Evolutionary conservation across 2,888 invertebrate genomes (phyloP).

Genomic region (Drosophila lutescens): DNA sequence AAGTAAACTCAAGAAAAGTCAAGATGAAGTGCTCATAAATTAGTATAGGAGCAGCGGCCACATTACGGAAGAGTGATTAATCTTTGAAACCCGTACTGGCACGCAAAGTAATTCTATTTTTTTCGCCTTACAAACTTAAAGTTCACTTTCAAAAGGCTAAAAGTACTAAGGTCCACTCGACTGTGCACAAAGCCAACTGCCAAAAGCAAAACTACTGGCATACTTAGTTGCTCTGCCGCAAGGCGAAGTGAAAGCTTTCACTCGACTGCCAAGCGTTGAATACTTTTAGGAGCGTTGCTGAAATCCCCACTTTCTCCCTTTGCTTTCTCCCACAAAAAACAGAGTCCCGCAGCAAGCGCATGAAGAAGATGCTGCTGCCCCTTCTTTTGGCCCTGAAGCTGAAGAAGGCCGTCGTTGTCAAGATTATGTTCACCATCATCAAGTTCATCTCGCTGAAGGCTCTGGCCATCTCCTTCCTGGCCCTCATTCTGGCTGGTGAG

Average conservation of each 20-base stretch:
- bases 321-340: constrained; percentile 29
- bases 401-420: constrained; percentile 87
- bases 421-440: constrained; percentile 86
- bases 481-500: constrained; percentile 87
- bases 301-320: constrained; percentile 13
- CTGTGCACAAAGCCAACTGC: constrained; percentile 1
- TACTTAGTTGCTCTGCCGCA: constrained; percentile 32
- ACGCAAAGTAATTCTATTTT: background rate
- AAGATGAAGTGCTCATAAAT: background rate
- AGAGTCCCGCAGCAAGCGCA: constrained; percentile 87
- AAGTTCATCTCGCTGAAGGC: constrained; percentile 88
- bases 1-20: background rate
- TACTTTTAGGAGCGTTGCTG: constrained; percentile 47
- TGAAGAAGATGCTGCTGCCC: constrained; percentile 88
- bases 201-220: constrained; percentile 37
- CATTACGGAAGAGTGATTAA: background rate
- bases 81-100: background rate
- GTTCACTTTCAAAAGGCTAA: background rate
- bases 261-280: constrained; percentile 16
- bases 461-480: constrained; percentile 87
- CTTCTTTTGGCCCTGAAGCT: constrained; percentile 87
- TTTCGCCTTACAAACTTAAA: background rate
- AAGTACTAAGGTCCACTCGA: background rate
- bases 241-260: constrained; percentile 30
- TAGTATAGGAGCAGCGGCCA: background rate